Percentiles rank a stretch among this genome's conserved stretches.
Conservation (phyloP, 2,113 vertebrate genomes). For the Canis aureus region DNA sequence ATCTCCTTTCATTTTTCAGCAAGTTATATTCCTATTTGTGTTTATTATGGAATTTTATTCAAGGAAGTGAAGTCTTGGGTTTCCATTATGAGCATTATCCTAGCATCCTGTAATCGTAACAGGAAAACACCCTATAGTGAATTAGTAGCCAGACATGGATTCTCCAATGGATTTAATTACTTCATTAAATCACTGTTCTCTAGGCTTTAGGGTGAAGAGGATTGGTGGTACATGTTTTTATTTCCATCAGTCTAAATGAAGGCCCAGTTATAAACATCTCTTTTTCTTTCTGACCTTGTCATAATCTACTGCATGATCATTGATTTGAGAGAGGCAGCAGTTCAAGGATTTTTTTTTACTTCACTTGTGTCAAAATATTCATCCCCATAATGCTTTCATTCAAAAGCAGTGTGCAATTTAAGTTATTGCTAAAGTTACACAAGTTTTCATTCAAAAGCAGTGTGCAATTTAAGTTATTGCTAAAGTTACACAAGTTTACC, state of each 20-base stretch:
- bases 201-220: not conserved
- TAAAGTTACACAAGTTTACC: not conserved
- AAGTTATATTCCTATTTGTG: not conserved
- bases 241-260: not conserved
- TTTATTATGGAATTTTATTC: not conserved
- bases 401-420: not conserved
- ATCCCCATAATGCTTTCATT: not conserved
- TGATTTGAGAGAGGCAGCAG: not conserved
- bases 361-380: not conserved
- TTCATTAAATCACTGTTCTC: not conserved
- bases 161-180: not conserved
- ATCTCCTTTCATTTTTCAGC: not conserved
- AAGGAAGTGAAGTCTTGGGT: not conserved
- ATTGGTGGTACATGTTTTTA: not conserved
- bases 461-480: conserved; percentile 30
- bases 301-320: not conserved
- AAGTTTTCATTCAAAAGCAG: not conserved
- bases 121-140: not conserved
- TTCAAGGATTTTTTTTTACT: conserved; percentile 8
- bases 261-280: not conserved
- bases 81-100: not conserved
- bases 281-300: not conserved
- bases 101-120: not conserved
- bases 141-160: not conserved
- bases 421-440: conserved; percentile 39